phyloP scores from a whole-genome alignment of 1,140 invertebrate species.

The Drosophila orosa region DNA sequence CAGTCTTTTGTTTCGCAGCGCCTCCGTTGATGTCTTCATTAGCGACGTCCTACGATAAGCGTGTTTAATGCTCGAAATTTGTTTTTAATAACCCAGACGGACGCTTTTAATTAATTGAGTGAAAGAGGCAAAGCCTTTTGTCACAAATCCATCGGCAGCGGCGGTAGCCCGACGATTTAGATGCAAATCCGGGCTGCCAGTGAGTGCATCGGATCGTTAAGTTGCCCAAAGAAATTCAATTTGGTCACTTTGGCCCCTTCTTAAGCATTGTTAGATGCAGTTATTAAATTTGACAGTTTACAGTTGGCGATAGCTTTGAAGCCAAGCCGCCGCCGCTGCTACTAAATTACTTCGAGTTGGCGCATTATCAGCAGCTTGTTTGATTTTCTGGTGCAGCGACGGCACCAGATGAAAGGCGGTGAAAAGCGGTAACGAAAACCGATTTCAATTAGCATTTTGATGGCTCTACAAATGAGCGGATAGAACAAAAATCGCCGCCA shows the following conservation, averaged over 20 bases:
- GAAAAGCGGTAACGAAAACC: constrained; percentile 34
- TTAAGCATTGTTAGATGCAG: constrained; percentile 70
- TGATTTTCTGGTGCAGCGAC: constrained; percentile 73
- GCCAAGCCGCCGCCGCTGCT: constrained; percentile 53
- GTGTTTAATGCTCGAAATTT: constrained; percentile 56
- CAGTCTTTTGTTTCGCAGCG: constrained; percentile 74
- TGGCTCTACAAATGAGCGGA: constrained; percentile 74
- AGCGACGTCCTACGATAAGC: constrained; percentile 53
- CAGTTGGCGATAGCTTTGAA: constrained; percentile 67
- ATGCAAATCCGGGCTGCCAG: constrained; percentile 64
- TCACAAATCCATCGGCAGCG: constrained; percentile 38
- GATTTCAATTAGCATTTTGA: constrained; percentile 82
- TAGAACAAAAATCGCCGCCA: constrained; percentile 66
- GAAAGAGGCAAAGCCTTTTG: constrained; percentile 53
- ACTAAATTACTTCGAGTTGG: constrained; percentile 68
- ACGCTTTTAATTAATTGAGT: constrained; percentile 70
- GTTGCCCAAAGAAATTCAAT: constrained; percentile 63
- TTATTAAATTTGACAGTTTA: constrained; percentile 83
- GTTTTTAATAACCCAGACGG: constrained; percentile 73
- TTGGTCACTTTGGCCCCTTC: constrained; percentile 54
- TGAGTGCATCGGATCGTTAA: constrained; percentile 77
- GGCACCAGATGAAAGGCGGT: constrained; percentile 62
- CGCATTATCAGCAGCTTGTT: constrained; percentile 67
- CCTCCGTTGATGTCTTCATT: constrained; percentile 68
- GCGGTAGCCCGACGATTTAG: constrained; percentile 67